These are phyloP conservation scores for Origma solitaria DNA, from an alignment of 2,113 vertebrate species.

Conservation along the genomic window DNA sequence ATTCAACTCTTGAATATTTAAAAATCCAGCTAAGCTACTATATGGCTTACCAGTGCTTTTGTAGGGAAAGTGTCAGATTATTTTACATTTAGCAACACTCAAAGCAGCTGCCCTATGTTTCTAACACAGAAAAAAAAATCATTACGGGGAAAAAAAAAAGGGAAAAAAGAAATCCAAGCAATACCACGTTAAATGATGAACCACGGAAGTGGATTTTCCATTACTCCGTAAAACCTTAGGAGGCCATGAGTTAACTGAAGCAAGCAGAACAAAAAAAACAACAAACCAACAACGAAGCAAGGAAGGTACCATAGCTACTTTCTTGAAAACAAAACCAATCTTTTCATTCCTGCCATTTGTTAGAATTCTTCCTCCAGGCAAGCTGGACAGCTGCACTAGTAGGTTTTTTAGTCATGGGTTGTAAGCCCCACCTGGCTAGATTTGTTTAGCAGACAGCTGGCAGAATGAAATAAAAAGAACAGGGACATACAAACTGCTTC, in stretches of 20 bases:
- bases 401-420: constrained; percentile 85
- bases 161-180: constrained; percentile 19
- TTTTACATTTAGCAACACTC: constrained; percentile 60
- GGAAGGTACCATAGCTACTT: constrained; percentile 79
- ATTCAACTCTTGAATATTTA: constrained; percentile 69
- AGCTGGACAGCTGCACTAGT: constrained; percentile 83
- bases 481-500: constrained; percentile 75
- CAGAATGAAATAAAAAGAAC: constrained; percentile 83
- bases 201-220: constrained; percentile 47
- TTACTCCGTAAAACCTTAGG: constrained; percentile 60
- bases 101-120: constrained; percentile 28
- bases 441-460: constrained; percentile 87
- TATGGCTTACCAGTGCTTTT: constrained; percentile 54
- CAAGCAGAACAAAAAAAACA: constrained; percentile 6
- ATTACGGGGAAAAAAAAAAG: background rate
- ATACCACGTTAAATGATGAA: background rate
- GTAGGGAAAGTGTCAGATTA: constrained; percentile 34
- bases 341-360: constrained; percentile 81
- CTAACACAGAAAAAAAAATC: constrained; percentile 42
- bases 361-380: constrained; percentile 83
- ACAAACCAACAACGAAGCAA: background rate
- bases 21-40: constrained; percentile 66
- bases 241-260: constrained; percentile 67
- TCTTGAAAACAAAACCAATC: constrained; percentile 80
- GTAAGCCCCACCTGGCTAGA: constrained; percentile 86